Conservation (phyloP, 1,140 invertebrate species). For the Temnothorax longispinosus region DNA sequence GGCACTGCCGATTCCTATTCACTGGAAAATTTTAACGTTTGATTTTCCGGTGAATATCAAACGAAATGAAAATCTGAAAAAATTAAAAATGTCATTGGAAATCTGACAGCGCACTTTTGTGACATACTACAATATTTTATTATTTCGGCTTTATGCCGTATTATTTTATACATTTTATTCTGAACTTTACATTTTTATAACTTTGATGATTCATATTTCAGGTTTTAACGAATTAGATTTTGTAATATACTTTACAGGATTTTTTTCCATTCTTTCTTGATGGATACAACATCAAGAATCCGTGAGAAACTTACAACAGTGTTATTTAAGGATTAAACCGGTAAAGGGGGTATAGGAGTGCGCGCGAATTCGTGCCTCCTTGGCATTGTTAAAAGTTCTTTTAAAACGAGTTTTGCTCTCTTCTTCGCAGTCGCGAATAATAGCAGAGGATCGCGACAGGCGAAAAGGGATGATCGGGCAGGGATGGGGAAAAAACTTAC, state of each 20-base stretch:
- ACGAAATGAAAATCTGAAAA: constrained; percentile 7
- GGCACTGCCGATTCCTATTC: constrained; percentile 2
- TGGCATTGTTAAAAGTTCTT: constrained; percentile 77
- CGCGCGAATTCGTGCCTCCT: constrained; percentile 75
- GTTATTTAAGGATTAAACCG: constrained; percentile 44
- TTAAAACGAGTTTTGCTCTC: constrained; percentile 63
- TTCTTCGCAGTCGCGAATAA: constrained; percentile 72
- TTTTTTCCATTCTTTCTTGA: not conserved
- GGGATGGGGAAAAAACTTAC: not conserved
- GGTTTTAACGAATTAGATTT: not conserved
- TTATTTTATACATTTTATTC: not conserved
- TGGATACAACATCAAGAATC: not conserved
- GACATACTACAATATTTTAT: not conserved
- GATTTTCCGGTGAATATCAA: constrained; percentile 4
- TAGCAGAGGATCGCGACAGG: constrained; percentile 49
- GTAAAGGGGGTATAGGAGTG: constrained; percentile 54
- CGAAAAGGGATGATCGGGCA: constrained; percentile 45
- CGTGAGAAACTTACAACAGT: not conserved
- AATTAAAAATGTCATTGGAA: constrained; percentile 13
- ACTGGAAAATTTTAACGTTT: constrained; percentile 29
- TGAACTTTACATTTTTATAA: not conserved
- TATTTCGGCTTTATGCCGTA: not conserved
- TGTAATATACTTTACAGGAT: not conserved
- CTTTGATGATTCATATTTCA: not conserved
- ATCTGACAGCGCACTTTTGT: not conserved